Evolutionary conservation across 2,797 vertebrate genomes (phyloP), one percentile per base, ranked within the genome.

Genomic region (Platalea minor): DNA sequence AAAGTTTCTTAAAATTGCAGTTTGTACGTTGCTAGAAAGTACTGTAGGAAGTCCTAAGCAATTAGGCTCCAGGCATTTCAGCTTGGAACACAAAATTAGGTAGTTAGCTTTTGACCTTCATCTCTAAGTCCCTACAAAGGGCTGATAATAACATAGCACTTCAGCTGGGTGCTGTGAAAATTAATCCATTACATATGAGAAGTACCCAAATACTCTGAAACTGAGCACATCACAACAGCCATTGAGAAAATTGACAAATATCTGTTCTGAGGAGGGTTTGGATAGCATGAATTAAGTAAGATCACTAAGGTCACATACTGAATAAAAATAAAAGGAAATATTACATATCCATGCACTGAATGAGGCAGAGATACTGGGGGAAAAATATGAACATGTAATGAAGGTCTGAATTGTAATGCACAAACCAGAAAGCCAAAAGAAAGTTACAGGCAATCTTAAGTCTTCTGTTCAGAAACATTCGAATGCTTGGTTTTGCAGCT

Each of bases 21-120:
- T 64, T 80, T 53, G 29, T 21, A 43, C 14, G 24, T 33, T 85
- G 25, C 41, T 64, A 54, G 65, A 68, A 95, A 81, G 65, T 83
- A 50, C 23, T 57, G 15, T 16, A 57, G 26, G 39, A 88, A 78
- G 13, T 35, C n/a, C 41, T 60, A 43, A 75, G 68, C 45, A 88
- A 85, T 85, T 74, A 77, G 56, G 53, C 10, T 80, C 28, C 61
- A 80, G n/a, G 53, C 45, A 23, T 80, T 93, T 85, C 53, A 28
- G 64, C 48, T 45, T 84, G 64, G 60, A 93, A 93, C 76, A 88
- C 45, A 89, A 93, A 93, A 96, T 93, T 85, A 95, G 46, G 26
- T 43, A 61, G 43, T 93, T 69, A 88, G 72, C 51, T 89, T 95
- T 80, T 88, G 93, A 93, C 86, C 87, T 89, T 82, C 78, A 45